Evolutionary conservation across 2,888 invertebrate species (phyloP), one percentile per base, ranked within the genome.

Genomic region (Beris morrisii): DNA sequence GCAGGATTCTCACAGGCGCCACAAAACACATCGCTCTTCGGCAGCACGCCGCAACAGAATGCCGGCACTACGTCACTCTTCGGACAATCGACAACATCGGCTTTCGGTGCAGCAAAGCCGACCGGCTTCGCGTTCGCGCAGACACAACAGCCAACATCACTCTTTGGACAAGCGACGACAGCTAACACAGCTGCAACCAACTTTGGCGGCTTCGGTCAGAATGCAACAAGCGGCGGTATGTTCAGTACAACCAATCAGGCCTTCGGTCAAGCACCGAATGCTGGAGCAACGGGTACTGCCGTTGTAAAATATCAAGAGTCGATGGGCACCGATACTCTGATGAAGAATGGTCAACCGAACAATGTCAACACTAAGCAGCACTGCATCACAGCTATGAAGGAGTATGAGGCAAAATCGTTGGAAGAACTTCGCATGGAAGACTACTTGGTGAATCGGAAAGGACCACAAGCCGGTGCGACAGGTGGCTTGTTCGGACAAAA

Each of bases 301-400:
- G 84, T 92, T 1, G 78, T 72, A 1, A 97, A 97, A 78, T 97
- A 95, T 80, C 88, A 86, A 72, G 91, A 95, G 0, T 88, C 92
- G 0, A 87, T 90, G 32, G 95, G 95, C 2, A 91, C 90, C 0
- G 99, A 99, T 76, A 92, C 95, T 0, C 89, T 97, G 82, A 87
- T 94, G 75, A 97, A 97, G 80, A 89, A 90, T 71, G 95, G 95
- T 0, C 85, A 88, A 3, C 87, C 91, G 3, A 90, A 89, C 75
- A 92, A 86, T 70, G 95, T 99, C 71, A 93, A 88, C 73, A 98
- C 97, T 0, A 90, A 94, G 73, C 95, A 97, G 77, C 93, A 97
- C 77, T 97, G 97, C 79, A 97, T 99, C 69, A 96, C 96, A 0
- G 95, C 95, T 67, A 99, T 99, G 99, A 96, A 97, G 83, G 97